phyloP scores from a whole-genome alignment of 2,797 vertebrate genomes.

The Lutjanus campechanus region DNA sequence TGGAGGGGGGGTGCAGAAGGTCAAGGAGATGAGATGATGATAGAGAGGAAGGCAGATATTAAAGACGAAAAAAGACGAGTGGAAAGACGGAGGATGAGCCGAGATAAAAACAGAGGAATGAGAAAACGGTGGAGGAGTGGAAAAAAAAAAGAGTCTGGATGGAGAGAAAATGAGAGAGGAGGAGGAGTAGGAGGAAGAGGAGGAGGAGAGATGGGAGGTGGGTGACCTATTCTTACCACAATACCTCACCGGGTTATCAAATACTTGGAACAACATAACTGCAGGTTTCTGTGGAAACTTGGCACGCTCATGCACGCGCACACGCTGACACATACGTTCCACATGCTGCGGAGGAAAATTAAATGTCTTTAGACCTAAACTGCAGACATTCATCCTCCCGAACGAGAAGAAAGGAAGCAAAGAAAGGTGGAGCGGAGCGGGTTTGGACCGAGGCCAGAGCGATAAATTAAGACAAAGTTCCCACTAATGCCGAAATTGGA shows the following conservation, averaged over 20 bases:
- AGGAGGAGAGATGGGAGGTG: slow-evolving; percentile 36
- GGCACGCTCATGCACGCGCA: slow-evolving; percentile 33
- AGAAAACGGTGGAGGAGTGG: slow-evolving; percentile 16
- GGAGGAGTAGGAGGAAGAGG: slow-evolving; percentile 15
- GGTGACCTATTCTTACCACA: slow-evolving; percentile 67
- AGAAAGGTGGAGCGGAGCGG: slow-evolving; percentile 35
- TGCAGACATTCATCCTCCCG: slow-evolving; percentile 50
- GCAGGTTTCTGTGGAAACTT: slow-evolving; percentile 76
- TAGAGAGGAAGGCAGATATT: slow-evolving; percentile 60
- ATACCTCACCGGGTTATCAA: slow-evolving; percentile 75
- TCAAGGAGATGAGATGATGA: slow-evolving; percentile 70
- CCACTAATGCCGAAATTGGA: slow-evolving; percentile 32
- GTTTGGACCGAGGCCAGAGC: slow-evolving; percentile 53
- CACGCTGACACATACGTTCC: slow-evolving; percentile 49
- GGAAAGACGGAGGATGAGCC: slow-evolving; percentile 36
- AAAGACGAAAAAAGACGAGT: slow-evolving; percentile 47
- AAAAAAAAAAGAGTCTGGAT: not conserved
- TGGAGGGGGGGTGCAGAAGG: slow-evolving; percentile 32
- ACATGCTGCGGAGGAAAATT: slow-evolving; percentile 69
- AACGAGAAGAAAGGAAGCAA: slow-evolving; percentile 51
- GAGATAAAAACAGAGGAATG: slow-evolving; percentile 44
- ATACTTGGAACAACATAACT: slow-evolving; percentile 53
- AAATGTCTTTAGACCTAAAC: slow-evolving; percentile 54
- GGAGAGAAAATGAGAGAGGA: slow-evolving; percentile 50
- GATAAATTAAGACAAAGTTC: slow-evolving; percentile 64